Evolutionary conservation across 2,113 vertebrate genomes (phyloP), one percentile per base, ranked within the genome.

Genomic region (Onychostruthus taczanowskii): DNA sequence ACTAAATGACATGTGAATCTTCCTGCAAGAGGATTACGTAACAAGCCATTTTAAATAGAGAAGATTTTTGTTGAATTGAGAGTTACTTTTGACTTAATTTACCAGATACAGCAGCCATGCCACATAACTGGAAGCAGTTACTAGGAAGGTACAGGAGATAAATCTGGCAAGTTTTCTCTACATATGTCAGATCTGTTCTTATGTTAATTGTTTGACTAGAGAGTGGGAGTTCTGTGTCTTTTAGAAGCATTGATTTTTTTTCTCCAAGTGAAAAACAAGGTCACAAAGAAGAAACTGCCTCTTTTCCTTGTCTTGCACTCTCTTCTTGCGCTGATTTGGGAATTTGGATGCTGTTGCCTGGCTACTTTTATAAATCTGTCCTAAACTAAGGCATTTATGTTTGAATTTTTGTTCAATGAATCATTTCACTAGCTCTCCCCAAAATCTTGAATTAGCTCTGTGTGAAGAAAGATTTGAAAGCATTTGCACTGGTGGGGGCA

Each of bases 91-190:
- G 50, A 85, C 74, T 82, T 79, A 2, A 46, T 69, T 91, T 88
- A 85, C 35, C 59, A 77, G 63, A 59, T 88, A 22, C 22, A 59
- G 43, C 44, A 84, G 39, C 75, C 63, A 64, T 78, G 35, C 67
- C 83, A 55, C 31, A 31, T 80, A 77, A 73, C 43, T 88, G 46
- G 46, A 91, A 95, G 53, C 52, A 90, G 70, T 92, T 90, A 58
- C 87, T 90, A 86, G 68, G 88, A 94, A 91, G 75, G 55, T 86
- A 83, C 35, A 88, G 72, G 87, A 87, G 73, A 85, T 44, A 90
- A 84, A 84, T 81, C 67, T 86, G 83, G 73, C 63, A 90, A 83
- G 50, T 74, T 88, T 92, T 81, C 56, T 81, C 61, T 86, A 63
- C n/a, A 20, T 83, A 83, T 70, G 76, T 84, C 90, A 88, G 72